These are phyloP conservation scores for Athripsodes cinereus DNA, from an alignment of 2,888 invertebrate species.

Conservation along the genomic window DNA sequence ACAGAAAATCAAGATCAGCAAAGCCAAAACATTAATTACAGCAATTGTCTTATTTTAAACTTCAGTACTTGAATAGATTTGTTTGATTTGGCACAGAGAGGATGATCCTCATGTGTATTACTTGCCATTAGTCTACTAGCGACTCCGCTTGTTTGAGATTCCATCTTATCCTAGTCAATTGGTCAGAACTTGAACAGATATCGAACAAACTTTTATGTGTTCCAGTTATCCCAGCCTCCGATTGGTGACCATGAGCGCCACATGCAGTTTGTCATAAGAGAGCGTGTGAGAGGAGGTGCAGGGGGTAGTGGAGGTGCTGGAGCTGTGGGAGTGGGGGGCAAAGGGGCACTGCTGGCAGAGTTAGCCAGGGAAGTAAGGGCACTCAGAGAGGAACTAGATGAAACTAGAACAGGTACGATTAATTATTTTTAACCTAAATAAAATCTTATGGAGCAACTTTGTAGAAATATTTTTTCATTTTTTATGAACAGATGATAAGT, in stretches of 20 bases:
- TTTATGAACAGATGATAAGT: no score
- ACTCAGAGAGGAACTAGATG: conserved; percentile 78
- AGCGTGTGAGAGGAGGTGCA: conserved; percentile 74
- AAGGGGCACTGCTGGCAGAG: conserved; percentile 79
- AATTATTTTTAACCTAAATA: not conserved
- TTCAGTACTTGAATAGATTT: no score
- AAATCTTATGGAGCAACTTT: not conserved
- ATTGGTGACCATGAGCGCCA: conserved; percentile 80
- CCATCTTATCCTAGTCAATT: no score
- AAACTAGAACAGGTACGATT: conserved; percentile 23
- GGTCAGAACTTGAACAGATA: no score
- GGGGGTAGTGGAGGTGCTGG: conserved; percentile 52
- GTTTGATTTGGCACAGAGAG: no score
- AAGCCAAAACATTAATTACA: no score
- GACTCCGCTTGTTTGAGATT: no score
- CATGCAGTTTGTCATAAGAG: conserved; percentile 79
- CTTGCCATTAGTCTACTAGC: no score
- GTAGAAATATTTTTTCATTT: not conserved
- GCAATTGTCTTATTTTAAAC: no score
- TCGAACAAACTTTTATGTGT: no score
- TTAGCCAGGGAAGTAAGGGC: conserved; percentile 80
- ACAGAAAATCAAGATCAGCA: no score
- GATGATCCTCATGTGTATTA: no score
- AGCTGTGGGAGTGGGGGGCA: conserved; percentile 44
- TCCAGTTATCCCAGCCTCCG: conserved; percentile 68